A percentile compares a stretch with the other conserved stretches of the same genome.
These are phyloP conservation scores for Pilophorus perplexus DNA, from an alignment of 2,888 invertebrate species.

Conservation along the genomic window DNA sequence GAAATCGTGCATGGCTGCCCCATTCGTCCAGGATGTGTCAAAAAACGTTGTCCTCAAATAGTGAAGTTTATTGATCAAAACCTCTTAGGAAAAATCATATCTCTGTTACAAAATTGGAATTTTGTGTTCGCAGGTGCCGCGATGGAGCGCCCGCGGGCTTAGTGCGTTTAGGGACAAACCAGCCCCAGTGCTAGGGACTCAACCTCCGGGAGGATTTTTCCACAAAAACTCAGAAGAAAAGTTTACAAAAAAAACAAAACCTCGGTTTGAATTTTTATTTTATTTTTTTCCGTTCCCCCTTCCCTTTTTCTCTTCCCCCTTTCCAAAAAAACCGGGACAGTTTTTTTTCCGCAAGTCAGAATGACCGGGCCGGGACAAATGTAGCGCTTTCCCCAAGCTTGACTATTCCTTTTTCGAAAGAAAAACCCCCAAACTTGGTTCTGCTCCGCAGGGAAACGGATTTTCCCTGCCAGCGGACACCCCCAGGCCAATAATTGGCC, in stretches of 20 bases:
- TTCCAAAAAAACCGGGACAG: neutral
- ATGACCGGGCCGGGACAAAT: conserved; percentile 48
- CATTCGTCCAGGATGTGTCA: neutral
- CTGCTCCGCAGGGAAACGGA: conserved; percentile 29
- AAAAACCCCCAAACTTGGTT: conserved; percentile 6
- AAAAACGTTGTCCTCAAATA: conserved; percentile 5
- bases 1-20: too few relatives aligned
- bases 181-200: conserved; percentile 25
- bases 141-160: conserved; percentile 38
- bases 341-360: conserved; percentile 27
- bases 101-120: too few relatives aligned
- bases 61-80: too few relatives aligned
- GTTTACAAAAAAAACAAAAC: conserved; percentile 1
- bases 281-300: conserved; percentile 23
- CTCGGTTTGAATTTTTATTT: conserved; percentile 15
- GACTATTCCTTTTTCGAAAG: neutral
- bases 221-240: neutral
- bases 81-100: too few relatives aligned
- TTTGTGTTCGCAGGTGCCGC: conserved; percentile 37
- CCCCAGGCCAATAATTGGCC: conserved; percentile 29
- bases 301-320: conserved; percentile 11
- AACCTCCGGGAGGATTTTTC: neutral
- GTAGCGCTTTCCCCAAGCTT: conserved; percentile 30
- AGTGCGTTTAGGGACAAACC: conserved; percentile 30
- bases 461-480: conserved; percentile 38